Base-by-base conservation (phyloP, 1,140 invertebrate species). In the Luehdorfia chinensis region DNA sequence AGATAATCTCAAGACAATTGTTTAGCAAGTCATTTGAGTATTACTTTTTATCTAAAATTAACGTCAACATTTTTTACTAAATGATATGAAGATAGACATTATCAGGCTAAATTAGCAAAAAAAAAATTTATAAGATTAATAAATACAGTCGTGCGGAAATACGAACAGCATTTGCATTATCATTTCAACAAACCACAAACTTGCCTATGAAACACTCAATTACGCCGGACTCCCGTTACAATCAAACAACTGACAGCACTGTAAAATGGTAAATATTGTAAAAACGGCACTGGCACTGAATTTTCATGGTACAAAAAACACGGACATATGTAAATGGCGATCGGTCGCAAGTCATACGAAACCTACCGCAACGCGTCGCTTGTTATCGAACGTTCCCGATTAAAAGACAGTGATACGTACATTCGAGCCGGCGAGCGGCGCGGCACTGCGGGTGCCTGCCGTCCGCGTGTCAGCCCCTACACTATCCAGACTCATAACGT, bases 391-490 rank as follows among this genome's bases (percentile, higher is more conserved):
- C 27, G 15, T 28, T 30, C 25, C 15, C 11, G 16, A 21, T 33
- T 37, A 15, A 39, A 21, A 46, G 34, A 47, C 46, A 45, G 28
- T 16, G 39, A 67, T 56, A 59, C 76, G 74, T 32, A 66, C 64
- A 55, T 48, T 49, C 36, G 39, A 49, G 74, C 71, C 76, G 75
- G 63, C 73, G 63, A 67, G 47, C 75, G 75, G 72, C 79, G 71
- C 70, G 77, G 72, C 74, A 84, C 79, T 81, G 79, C 79, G 75
- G 75, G 44, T 59, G 54, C 64, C 63, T 58, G 62, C 66, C 61
- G 68, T 66, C 75, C 73, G 75, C 75, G 73, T 76, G 75, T 37
- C 34, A 37, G 59, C 55, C 45, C 52, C 60, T 66, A 50, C 61
- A 56, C 55, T 36, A 47, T 23, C 34, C 59, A 51, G 48, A 59